Evolutionary conservation across 2,797 vertebrate genomes (phyloP).

Genomic region (Microhierax caerulescens): DNA sequence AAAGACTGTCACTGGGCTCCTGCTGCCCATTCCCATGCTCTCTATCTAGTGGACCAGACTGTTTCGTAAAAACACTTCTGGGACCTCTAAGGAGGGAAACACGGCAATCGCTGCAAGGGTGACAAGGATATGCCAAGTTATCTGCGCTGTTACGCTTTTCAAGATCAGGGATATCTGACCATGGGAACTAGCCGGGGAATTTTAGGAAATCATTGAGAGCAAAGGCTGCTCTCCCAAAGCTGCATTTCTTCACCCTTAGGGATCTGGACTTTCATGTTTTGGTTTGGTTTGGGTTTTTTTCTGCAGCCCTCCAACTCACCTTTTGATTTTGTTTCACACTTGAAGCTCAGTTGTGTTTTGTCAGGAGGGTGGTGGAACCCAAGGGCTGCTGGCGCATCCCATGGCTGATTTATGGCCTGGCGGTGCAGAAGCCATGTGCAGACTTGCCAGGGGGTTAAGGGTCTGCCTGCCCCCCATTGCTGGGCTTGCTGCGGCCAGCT

Average conservation of each 20-base stretch:
- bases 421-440: not conserved
- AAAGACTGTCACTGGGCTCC: not conserved
- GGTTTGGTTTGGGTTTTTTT: too few relatives aligned
- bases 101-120: not conserved
- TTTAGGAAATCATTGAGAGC: not conserved
- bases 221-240: not conserved
- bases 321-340: constrained; percentile 31
- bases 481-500: not conserved
- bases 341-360: not conserved
- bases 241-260: not conserved
- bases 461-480: not conserved
- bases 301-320: not conserved
- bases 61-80: not conserved
- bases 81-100: not conserved
- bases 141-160: fast-evolving
- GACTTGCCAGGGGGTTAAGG: not conserved
- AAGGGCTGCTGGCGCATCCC: not conserved
- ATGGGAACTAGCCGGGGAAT: not conserved
- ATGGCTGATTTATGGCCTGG: not conserved
- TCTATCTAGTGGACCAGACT: not conserved
- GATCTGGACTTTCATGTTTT: fast-evolving
- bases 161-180: not conserved
- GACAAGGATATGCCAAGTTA: not conserved
- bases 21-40: not conserved
- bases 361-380: not conserved